Evolutionary conservation across 2,797 vertebrate species (phyloP), one percentile per base, ranked within the genome.

Genomic region (Tapera naevia): DNA sequence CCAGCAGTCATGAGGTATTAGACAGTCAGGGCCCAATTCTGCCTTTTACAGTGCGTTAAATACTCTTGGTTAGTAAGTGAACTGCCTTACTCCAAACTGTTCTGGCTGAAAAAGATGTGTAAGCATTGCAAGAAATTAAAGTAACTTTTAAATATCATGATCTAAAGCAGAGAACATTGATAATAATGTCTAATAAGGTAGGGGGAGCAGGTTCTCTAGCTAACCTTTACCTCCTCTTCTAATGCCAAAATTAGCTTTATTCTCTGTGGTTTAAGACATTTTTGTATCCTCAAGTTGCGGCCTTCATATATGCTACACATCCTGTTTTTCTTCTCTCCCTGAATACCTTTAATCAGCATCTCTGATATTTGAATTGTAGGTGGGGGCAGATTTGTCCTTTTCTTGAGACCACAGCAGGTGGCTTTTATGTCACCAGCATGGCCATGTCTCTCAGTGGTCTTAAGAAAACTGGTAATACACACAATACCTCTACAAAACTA

Each of bases 291-390:
- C 35, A 45, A 37, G 61, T 33, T 90, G 60, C 1, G 11, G 88
- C 73, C 88, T 91, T 88, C 54, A 11, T 16, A 16, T 48, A 85
- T 91, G 67, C 58, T 74, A 80, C 48, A 65, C 25, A 80, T 89
- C 88, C 83, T 92, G 74, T 39, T 93, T 93, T 74, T 78, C 61
- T 76, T 79, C 79, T 91, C 33, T 69, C 64, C 51, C 62, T 80
- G 64, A 94, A 78, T 45, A 76, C 61, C 64, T 93, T 80, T 84
- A 64, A 85, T 91, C 79, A 91, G 90, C 81, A 82, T 91, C 88
- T 80, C 86, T 85, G 67, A 82, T 92, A 94, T 64, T 89, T 95
- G 91, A 95, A 82, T 35, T 80, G 56, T 19, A 53, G 65, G 67
- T 80, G 57, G 56, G 45, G 16, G 74, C 24, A 18, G 3, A 83